These are phyloP conservation scores for Epistrophe eligans DNA, from an alignment of 2,888 invertebrate genomes.

Conservation along the genomic window DNA sequence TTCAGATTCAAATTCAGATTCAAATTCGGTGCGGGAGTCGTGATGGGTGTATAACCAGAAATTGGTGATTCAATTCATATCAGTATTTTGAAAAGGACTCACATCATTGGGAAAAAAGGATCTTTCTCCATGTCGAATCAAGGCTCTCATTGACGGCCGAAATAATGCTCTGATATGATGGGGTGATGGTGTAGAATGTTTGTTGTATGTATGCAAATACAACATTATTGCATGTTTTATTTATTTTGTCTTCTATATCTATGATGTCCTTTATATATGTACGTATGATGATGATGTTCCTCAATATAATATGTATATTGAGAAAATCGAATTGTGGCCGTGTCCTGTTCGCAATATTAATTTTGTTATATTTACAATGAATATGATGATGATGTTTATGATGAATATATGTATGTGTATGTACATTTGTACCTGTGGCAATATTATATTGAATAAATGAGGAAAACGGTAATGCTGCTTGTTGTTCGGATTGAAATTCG, in stretches of 20 bases:
- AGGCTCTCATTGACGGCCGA: constrained; percentile 39
- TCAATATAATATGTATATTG: not conserved
- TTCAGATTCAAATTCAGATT: constrained; percentile 17
- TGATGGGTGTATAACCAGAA: constrained; percentile 43
- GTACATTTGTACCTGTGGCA: not conserved
- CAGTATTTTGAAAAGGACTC: constrained; percentile 52
- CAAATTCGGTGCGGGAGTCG: not conserved
- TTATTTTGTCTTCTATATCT: constrained; percentile 54
- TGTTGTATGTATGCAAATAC: constrained; percentile 64
- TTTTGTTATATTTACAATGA: constrained; percentile 62
- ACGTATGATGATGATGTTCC: not conserved
- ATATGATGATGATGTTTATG: constrained; percentile 39
- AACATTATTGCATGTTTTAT: constrained; percentile 73
- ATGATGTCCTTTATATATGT: constrained; percentile 4
- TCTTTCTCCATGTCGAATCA: constrained; percentile 33
- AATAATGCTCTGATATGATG: not conserved
- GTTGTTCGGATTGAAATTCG: constrained; percentile 40
- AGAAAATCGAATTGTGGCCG: constrained; percentile 43
- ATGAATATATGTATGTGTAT: not conserved
- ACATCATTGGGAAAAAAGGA: constrained; percentile 32
- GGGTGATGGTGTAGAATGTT: not conserved
- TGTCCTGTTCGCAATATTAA: constrained; percentile 65
- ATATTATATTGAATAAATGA: not conserved
- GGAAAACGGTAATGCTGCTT: constrained; percentile 21
- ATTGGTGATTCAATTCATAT: constrained; percentile 73